Base-by-base conservation (phyloP, 2,113 vertebrate genomes). In the Lampris incognitus region DNA sequence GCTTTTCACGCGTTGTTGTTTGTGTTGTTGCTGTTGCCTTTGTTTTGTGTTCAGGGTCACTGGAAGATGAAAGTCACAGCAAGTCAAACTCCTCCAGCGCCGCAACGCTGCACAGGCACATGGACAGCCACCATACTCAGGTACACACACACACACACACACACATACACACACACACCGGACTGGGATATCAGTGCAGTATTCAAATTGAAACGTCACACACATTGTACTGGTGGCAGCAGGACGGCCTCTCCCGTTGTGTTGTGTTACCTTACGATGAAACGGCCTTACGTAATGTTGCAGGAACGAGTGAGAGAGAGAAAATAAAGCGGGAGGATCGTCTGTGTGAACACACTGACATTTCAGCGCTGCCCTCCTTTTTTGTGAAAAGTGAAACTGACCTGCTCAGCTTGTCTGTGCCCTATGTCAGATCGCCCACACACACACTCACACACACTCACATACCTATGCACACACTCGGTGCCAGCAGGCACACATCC, bases 91-190 rank as follows among this genome's bases (percentile, higher is more conserved):
- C 89, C 66, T 92, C 92, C 72, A 92, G 84, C 79, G 81, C 91
- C 36, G 66, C 93, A 1, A 90, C 95, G 0, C 83, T 95, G 72
- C 95, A 96, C 93, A 95, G 95, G 79, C 96, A 95, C 46, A 93
- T 95, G 87, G 97, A 97, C 88, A 96, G 94, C 67, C 96, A 97
- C 87, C 95, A 95, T 9, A 96, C 91, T 79, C 97, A 98, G 97
- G 97, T 99, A 94, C 94, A 83, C 66, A 71, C 79, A 83, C 36
- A 11, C 42, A 51, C 9, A 3, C 4, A 44, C 13, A 50, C 52
- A 24, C n/a, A 71, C 41, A 56, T 57, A 65, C 40, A 24, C 60
- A 66, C 40, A 51, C 60, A 54, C 54, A 74, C 60, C 64, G 49
- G 24, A 44, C 57, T 60, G 36, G 5, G 9, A 58, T 58, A 37